Conservation (phyloP, 2,888 invertebrate species). For the Encarsia formosa region DNA sequence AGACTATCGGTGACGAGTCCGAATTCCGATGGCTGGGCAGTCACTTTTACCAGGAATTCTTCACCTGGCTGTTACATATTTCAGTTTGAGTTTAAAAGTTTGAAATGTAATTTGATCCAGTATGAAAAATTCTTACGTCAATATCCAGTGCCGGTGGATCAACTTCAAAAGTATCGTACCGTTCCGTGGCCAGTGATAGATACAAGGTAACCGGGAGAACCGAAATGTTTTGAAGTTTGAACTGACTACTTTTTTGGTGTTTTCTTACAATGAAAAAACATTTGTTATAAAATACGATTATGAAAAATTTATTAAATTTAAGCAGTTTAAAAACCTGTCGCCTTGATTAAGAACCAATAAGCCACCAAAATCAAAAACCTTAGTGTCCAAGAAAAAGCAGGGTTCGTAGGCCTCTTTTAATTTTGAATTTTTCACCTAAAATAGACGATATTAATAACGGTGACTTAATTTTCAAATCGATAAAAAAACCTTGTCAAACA, state of each 20-base stretch:
- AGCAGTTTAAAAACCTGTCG: not conserved
- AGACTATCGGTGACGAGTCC: slow-evolving; percentile 43
- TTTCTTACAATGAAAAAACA: not conserved
- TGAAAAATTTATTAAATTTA: not conserved
- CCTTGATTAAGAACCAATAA: slow-evolving; percentile 3
- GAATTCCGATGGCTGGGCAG: slow-evolving; percentile 40
- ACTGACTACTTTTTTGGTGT: slow-evolving; percentile 30
- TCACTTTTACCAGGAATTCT: slow-evolving; percentile 35
- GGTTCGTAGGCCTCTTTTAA: slow-evolving; percentile 31
- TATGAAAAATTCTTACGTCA: slow-evolving; percentile 25
- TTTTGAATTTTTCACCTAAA: slow-evolving; percentile 30
- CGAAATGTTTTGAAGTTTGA: slow-evolving; percentile 58
- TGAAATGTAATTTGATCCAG: too few species aligned
- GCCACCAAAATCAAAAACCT: slow-evolving; percentile 16
- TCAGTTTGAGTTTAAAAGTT: too few species aligned
- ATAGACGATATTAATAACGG: slow-evolving; percentile 1
- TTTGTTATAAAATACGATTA: not conserved
- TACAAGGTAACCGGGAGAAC: slow-evolving; percentile 53
- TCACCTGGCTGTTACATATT: not conserved
- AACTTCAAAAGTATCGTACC: slow-evolving; percentile 51
- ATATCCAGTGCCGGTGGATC: slow-evolving; percentile 44
- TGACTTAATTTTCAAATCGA: not conserved
- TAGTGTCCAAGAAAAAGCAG: slow-evolving; percentile 35
- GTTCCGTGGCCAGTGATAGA: slow-evolving; percentile 52
- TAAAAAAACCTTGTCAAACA: slow-evolving; percentile 34